Evolutionary conservation across 1,140 invertebrate genomes (phyloP).

Genomic region (Drosophila kepulauana): DNA sequence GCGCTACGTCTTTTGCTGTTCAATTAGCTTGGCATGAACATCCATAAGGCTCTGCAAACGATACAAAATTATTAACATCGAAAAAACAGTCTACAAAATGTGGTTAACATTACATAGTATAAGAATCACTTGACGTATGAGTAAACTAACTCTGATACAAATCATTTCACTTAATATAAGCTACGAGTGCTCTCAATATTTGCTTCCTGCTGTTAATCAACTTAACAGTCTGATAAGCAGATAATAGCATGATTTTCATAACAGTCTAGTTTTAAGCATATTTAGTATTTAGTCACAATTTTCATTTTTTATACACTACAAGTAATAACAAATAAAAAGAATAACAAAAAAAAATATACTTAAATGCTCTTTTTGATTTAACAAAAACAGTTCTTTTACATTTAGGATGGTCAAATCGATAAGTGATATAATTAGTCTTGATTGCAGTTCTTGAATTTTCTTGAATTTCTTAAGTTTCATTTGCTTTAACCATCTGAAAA

Average conservation of each 20-base stretch:
- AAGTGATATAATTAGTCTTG: too few relatives aligned
- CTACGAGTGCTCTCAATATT: neutral
- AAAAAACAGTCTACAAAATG: neutral
- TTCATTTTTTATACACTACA: neutral
- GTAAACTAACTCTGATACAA: neutral
- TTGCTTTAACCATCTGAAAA: conserved; percentile 1
- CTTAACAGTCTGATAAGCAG: neutral
- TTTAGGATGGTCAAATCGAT: neutral
- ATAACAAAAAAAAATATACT: neutral
- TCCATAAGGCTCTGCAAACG: conserved; percentile 79
- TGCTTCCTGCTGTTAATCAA: conserved; percentile 1
- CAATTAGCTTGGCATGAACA: conserved; percentile 77
- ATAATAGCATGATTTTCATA: neutral
- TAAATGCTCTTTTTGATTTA: neutral
- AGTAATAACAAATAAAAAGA: neutral
- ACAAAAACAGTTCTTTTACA: neutral
- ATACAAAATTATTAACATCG: neutral
- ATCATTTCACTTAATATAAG: neutral
- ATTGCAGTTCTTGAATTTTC: neutral
- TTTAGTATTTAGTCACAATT: conserved; percentile 1
- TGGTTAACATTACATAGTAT: conserved; percentile 2
- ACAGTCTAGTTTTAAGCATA: neutral
- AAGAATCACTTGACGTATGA: neutral
- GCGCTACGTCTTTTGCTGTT: conserved; percentile 55
- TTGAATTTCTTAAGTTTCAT: neutral